A percentile compares a stretch with the other conserved stretches of the same genome.
Conservation (phyloP, 2,888 invertebrate genomes). For the Dynastes maya region DNA sequence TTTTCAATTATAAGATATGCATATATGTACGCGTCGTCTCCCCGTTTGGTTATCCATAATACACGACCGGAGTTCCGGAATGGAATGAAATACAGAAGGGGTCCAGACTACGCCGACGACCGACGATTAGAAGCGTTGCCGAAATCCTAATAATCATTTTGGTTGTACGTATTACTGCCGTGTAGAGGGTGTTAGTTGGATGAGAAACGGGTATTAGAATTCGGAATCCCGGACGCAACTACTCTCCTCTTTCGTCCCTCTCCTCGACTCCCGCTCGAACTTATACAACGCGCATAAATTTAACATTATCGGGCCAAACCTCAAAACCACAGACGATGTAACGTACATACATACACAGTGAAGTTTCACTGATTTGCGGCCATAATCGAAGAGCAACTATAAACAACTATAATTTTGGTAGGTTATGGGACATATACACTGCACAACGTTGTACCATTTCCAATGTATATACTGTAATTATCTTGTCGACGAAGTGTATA, state of each 20-base stretch:
- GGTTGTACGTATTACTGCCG: constrained; percentile 36
- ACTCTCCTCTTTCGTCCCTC: constrained; percentile 3
- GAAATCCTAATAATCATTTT: constrained; percentile 47
- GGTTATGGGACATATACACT: constrained; percentile 51
- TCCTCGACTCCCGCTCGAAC: constrained; percentile 3
- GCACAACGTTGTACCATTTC: constrained; percentile 6
- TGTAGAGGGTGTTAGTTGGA: constrained; percentile 44
- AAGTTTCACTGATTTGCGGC: constrained; percentile 58
- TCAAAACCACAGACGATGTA: constrained; percentile 51
- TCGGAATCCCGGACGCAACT: constrained; percentile 25
- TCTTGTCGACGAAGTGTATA: constrained; percentile 51
- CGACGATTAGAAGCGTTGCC: constrained; percentile 31
- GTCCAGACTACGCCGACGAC: constrained; percentile 11
- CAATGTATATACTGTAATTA: constrained; percentile 53
- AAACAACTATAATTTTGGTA: constrained; percentile 58
- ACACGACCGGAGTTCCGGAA: constrained; percentile 33
- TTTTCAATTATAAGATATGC: constrained; percentile 15
- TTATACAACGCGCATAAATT: constrained; percentile 48
- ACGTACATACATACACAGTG: constrained; percentile 43
- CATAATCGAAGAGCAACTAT: constrained; percentile 56
- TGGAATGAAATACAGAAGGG: constrained; percentile 39
- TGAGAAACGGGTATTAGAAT: constrained; percentile 46
- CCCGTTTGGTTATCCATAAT: constrained; percentile 28
- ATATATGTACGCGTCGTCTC: constrained; percentile 1
- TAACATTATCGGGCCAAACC: constrained; percentile 51